phyloP scores from a whole-genome alignment of 2,797 vertebrate species.

The Poeciliopsis presidionis region DNA sequence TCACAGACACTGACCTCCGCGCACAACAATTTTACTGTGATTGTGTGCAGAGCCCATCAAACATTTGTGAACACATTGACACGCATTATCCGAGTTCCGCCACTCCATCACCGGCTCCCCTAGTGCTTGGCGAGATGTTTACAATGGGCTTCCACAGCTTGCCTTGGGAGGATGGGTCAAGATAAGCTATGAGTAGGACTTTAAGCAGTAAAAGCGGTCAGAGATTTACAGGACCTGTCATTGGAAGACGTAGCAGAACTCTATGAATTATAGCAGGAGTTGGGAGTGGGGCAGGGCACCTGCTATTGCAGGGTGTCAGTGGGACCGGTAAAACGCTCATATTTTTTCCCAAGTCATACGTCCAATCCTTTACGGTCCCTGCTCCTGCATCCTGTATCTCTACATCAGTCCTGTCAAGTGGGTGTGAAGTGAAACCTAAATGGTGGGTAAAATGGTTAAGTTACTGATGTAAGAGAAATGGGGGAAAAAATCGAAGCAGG shows the following conservation, averaged over 20 bases:
- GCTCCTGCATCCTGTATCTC: slow-evolving; percentile 58
- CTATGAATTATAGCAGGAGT: slow-evolving; percentile 63
- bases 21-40: background rate
- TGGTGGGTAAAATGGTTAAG: slow-evolving; percentile 61
- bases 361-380: slow-evolving; percentile 36
- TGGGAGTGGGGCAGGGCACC: slow-evolving; percentile 28
- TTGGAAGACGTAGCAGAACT: slow-evolving; percentile 56
- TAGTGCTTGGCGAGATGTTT: slow-evolving; percentile 23
- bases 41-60: background rate
- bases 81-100: slow-evolving; percentile 21
- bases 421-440: slow-evolving; percentile 52
- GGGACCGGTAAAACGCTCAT: slow-evolving; percentile 71
- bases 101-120: slow-evolving; percentile 12
- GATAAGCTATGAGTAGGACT: slow-evolving; percentile 68
- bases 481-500: background rate
- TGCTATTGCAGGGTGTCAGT: slow-evolving; percentile 70
- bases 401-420: slow-evolving; percentile 70
- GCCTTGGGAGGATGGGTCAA: slow-evolving; percentile 38
- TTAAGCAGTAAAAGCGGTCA: slow-evolving; percentile 72
- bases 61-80: background rate
- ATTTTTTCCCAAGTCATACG: slow-evolving; percentile 60
- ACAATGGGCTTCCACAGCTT: slow-evolving; percentile 29
- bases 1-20: slow-evolving; percentile 30
- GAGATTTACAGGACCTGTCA: slow-evolving; percentile 73
- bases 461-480: slow-evolving; percentile 27